Conservation (phyloP, 1,140 invertebrate genomes). For the Pteromalus puparum region DNA sequence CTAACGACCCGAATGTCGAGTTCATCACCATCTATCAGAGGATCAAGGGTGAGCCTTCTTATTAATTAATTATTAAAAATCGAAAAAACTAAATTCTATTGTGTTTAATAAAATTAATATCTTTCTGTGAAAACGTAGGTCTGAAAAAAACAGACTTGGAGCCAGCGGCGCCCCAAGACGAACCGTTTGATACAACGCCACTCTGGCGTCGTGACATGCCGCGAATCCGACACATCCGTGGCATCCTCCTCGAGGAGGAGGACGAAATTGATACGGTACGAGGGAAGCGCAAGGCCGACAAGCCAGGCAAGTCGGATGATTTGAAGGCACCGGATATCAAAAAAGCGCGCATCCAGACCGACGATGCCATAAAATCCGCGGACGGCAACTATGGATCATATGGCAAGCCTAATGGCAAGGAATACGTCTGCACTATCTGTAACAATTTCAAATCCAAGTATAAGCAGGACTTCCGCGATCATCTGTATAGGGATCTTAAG, state of each 20-base stretch:
- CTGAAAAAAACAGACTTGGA: conserved; percentile 53
- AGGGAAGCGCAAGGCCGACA: conserved; percentile 64
- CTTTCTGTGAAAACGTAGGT: neutral
- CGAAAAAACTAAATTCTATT: neutral
- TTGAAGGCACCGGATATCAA: conserved; percentile 52
- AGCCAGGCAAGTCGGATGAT: conserved; percentile 57
- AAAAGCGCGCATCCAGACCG: conserved; percentile 14
- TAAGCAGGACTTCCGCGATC: conserved; percentile 75
- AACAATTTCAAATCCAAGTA: conserved; percentile 73
- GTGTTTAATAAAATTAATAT: neutral
- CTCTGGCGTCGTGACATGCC: conserved; percentile 77
- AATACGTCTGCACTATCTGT: conserved; percentile 77
- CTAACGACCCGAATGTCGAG: conserved; percentile 64
- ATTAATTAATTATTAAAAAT: neutral
- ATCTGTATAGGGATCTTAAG: conserved; percentile 77
- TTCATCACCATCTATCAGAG: conserved; percentile 65
- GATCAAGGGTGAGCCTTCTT: conserved; percentile 64
- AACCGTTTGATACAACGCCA: conserved; percentile 77
- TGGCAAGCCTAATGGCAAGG: conserved; percentile 68
- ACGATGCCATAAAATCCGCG: conserved; percentile 36
- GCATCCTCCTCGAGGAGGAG: conserved; percentile 76
- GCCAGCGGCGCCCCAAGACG: conserved; percentile 60
- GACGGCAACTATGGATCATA: conserved; percentile 65
- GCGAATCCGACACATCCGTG: conserved; percentile 78
- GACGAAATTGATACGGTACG: conserved; percentile 56